These are phyloP conservation scores for Philopedon plagiatum DNA, from an alignment of 2,888 invertebrate genomes.

Conservation along the genomic window DNA sequence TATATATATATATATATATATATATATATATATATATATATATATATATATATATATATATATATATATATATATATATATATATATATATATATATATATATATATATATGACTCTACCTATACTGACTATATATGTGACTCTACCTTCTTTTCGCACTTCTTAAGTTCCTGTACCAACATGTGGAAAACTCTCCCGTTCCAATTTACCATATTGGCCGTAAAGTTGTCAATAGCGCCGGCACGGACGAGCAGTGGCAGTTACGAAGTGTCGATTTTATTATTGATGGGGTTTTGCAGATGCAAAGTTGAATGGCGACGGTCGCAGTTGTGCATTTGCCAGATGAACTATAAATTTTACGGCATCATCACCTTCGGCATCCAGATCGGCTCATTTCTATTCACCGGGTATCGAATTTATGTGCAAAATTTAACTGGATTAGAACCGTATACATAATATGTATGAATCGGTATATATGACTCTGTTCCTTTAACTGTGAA, in stretches of 20 bases:
- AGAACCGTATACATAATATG: conserved; percentile 1
- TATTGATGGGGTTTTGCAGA: conserved; percentile 14
- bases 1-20: no score
- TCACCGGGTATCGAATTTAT: background rate
- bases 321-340: conserved; percentile 12
- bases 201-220: background rate
- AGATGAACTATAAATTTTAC: conserved; percentile 22
- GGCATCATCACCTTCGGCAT: conserved; percentile 11
- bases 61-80: no score
- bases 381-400: conserved; percentile 3
- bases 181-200: no score
- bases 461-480: background rate
- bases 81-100: no score
- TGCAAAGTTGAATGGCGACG: conserved; percentile 13
- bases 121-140: no score
- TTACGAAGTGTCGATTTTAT: conserved; percentile 17
- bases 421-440: conserved; percentile 1
- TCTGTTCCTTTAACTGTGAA: background rate
- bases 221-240: conserved; percentile 6
- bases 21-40: no score
- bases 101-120: no score
- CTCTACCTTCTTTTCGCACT: no score
- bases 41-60: no score
- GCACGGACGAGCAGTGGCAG: background rate
- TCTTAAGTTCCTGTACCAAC: no score